Percentiles rank a stretch among this genome's conserved stretches.
Conservation (phyloP, 2,113 vertebrate genomes). For the Dascyllus trimaculatus region DNA sequence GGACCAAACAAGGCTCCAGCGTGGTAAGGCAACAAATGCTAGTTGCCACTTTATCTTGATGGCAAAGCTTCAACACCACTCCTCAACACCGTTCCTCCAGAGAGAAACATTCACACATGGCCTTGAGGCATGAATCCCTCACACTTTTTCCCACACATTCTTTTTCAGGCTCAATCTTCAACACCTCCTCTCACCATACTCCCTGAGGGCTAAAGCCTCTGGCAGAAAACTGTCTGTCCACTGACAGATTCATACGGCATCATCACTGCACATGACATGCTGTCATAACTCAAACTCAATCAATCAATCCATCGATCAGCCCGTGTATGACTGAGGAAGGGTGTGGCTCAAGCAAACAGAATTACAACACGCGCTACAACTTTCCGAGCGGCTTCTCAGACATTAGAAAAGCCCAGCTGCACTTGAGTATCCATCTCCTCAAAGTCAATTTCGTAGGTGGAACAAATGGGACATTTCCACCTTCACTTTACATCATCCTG, state of each 20-base stretch:
- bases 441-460: slow-evolving; percentile 65
- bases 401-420: slow-evolving; percentile 27
- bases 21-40: slow-evolving; percentile 84
- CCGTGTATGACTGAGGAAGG: slow-evolving; percentile 17
- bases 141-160: slow-evolving; percentile 60
- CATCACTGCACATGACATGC: slow-evolving; percentile 45
- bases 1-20: slow-evolving; percentile 88
- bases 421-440: slow-evolving; percentile 55
- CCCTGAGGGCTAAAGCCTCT: slow-evolving; percentile 69
- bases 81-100: slow-evolving; percentile 49
- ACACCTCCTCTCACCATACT: slow-evolving; percentile 62
- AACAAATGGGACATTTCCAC: slow-evolving; percentile 71
- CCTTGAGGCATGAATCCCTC: slow-evolving; percentile 75
- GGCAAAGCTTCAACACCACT: slow-evolving; percentile 47
- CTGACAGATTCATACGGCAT: slow-evolving; percentile 64
- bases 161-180: slow-evolving; percentile 61
- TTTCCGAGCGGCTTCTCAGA: slow-evolving; percentile 29
- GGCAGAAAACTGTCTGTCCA: slow-evolving; percentile 74
- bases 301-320: slow-evolving; percentile 55
- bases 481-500: slow-evolving; percentile 67
- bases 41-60: slow-evolving; percentile 39
- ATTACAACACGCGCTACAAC: slow-evolving; percentile 21
- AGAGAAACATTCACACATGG: slow-evolving; percentile 64
- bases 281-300: slow-evolving; percentile 57
- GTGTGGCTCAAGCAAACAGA: slow-evolving; percentile 13